A percentile compares a stretch with the other conserved stretches of the same genome.
phyloP scores from a whole-genome alignment of 1,140 invertebrate genomes.

The Drosophila punjabiensis region DNA sequence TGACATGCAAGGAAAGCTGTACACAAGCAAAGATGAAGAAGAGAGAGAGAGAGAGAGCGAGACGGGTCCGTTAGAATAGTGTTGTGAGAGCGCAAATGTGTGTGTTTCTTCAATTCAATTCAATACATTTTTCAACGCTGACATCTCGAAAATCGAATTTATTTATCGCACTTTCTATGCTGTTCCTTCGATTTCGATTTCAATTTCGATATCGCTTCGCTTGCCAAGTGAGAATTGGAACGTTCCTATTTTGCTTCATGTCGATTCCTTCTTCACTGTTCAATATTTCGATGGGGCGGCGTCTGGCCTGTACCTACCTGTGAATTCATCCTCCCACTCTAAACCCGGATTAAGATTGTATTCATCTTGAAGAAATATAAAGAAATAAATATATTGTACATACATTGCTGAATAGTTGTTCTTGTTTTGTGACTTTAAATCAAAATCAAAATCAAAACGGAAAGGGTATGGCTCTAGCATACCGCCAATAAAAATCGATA shows the following conservation, averaged over 20 bases:
- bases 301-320: conserved; percentile 94
- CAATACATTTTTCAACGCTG: conserved; percentile 29
- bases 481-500: conserved; percentile 48
- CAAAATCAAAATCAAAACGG: conserved; percentile 49
- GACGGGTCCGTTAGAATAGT: conserved; percentile 31
- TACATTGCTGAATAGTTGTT: conserved; percentile 65
- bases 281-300: conserved; percentile 53
- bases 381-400: conserved; percentile 88
- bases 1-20: conserved; percentile 27
- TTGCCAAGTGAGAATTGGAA: conserved; percentile 70
- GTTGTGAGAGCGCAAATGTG: conserved; percentile 22
- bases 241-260: conserved; percentile 86
- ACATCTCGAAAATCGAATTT: conserved; percentile 38
- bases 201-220: conserved; percentile 24
- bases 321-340: conserved; percentile 99
- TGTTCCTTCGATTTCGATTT: conserved; percentile 14
- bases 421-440: conserved; percentile 41
- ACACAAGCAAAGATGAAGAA: conserved; percentile 37
- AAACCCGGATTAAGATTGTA: conserved; percentile 99
- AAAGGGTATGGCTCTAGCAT: conserved; percentile 39
- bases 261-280: conserved; percentile 82
- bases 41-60: background rate
- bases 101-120: conserved; percentile 9
- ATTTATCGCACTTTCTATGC: conserved; percentile 20
- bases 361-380: conserved; percentile 93